These are phyloP conservation scores for Drosophila sp. DNA, from an alignment of 1,140 invertebrate genomes.

Conservation along the genomic window DNA sequence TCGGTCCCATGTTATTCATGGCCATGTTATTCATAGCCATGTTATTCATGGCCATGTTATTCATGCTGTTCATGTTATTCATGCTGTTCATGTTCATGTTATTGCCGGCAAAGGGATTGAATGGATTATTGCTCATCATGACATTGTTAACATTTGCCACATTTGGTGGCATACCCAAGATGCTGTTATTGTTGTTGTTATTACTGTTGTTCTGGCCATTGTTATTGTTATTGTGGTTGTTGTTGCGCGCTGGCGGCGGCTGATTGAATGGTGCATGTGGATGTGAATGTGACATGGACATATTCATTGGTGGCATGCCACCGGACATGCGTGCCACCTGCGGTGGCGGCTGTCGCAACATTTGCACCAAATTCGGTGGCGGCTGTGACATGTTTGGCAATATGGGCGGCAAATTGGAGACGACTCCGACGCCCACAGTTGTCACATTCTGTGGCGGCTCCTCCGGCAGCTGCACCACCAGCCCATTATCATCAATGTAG, in stretches of 20 bases:
- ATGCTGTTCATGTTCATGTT: constrained; percentile 24
- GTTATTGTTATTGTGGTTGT: constrained; percentile 1
- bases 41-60: constrained; percentile 7
- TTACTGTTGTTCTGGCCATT: not conserved
- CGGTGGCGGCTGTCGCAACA: constrained; percentile 71
- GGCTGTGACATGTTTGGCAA: constrained; percentile 67
- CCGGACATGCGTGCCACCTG: constrained; percentile 43
- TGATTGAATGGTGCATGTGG: constrained; percentile 75
- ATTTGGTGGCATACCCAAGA: constrained; percentile 62
- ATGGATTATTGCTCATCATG: constrained; percentile 84
- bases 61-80: constrained; percentile 26
- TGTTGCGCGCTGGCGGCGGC: constrained; percentile 36
- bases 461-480: constrained; percentile 85
- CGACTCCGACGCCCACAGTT: not conserved
- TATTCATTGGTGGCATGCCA: constrained; percentile 49
- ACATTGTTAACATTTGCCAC: constrained; percentile 2
- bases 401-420: constrained; percentile 22
- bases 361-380: constrained; percentile 64
- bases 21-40: constrained; percentile 31
- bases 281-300: constrained; percentile 18
- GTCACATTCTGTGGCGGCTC: constrained; percentile 36
- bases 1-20: constrained; percentile 17
- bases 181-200: constrained; percentile 26
- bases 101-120: constrained; percentile 81
- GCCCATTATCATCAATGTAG: constrained; percentile 86